Evolutionary conservation across 2,888 invertebrate species (phyloP).

Genomic region (Noctua pronuba): DNA sequence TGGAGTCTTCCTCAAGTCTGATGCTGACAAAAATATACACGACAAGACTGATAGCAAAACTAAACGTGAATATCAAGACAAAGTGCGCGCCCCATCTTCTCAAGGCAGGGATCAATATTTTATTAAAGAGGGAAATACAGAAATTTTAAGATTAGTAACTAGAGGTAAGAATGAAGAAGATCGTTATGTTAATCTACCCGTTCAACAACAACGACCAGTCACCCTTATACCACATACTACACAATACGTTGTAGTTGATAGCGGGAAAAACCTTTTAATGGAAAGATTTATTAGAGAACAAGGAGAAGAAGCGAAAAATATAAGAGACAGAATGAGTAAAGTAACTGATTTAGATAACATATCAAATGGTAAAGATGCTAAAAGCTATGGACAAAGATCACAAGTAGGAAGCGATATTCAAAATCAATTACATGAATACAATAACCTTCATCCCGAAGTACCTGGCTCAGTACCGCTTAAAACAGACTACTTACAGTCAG

Average conservation of each 20-base stretch:
- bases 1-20: conserved; percentile 87
- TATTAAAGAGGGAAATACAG: conserved; percentile 96
- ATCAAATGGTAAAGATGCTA: conserved; percentile 88
- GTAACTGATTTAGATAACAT: conserved; percentile 85
- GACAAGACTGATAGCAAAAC: conserved; percentile 79
- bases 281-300: conserved; percentile 96
- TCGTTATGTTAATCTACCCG: conserved; percentile 90
- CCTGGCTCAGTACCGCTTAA: conserved; percentile 86
- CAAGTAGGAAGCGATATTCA: conserved; percentile 77
- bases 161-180: conserved; percentile 93
- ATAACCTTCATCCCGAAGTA: conserved; percentile 80
- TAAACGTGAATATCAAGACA: conserved; percentile 79
- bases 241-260: conserved; percentile 92
- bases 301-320: conserved; percentile 91
- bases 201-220: conserved; percentile 88
- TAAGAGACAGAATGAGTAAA: conserved; percentile 87
- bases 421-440: conserved; percentile 81
- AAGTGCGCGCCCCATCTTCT: conserved; percentile 80
- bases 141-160: conserved; percentile 94
- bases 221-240: conserved; percentile 91
- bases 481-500: conserved; percentile 84
- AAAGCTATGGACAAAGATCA: conserved; percentile 86
- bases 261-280: conserved; percentile 96
- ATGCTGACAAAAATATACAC: conserved; percentile 77
- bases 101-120: conserved; percentile 93